Evolutionary conservation across 2,113 vertebrate genomes (phyloP), one percentile per base, ranked within the genome.

Genomic region (Catharus minimus): DNA sequence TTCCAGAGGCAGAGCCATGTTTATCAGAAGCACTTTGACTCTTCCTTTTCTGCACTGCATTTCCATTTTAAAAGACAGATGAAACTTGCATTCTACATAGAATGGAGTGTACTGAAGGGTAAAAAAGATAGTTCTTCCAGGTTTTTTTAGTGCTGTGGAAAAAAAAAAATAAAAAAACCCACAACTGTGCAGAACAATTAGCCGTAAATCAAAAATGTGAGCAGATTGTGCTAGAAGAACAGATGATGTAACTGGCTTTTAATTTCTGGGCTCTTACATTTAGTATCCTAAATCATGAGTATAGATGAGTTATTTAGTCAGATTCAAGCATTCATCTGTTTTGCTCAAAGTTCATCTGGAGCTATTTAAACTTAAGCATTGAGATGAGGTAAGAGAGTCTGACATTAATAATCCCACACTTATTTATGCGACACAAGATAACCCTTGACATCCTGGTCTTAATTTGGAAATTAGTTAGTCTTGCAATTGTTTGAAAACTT

Each of bases 151-250:
- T 66, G 10, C 14, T 62, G 27, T 39, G 17, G 30, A 67, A 58
- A 88, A 76, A 58, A 58, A 72, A 52, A 20, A 49, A 26, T 24
- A 49, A 49, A 49, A 49, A 38, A 38, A 38, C 4, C 20, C 38
- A 66, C n/a, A 66, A 66, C 7, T 53, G 22, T 56, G 9, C 23
- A 68, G 80, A 81, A 86, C 53, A 69, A 83, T 88, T 92, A 80
- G 13, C 32, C 71, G 30, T 95, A 93, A 95, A 95, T 93, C 62
- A 92, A 61, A 94, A 93, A 93, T 58, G 30, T 62, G 53, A 78
- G 33, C 73, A 95, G 80, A 84, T 81, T 88, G 69, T 73, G 49
- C 68, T 90, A 88, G 22, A 86, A 82, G 72, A 86, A 72, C 28
- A 86, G 69, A 95, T 88, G 86, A 95, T 90, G 66, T 58, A 93